Conservation (phyloP, 1,140 invertebrate species). For the Ruditapes philippinarum region DNA sequence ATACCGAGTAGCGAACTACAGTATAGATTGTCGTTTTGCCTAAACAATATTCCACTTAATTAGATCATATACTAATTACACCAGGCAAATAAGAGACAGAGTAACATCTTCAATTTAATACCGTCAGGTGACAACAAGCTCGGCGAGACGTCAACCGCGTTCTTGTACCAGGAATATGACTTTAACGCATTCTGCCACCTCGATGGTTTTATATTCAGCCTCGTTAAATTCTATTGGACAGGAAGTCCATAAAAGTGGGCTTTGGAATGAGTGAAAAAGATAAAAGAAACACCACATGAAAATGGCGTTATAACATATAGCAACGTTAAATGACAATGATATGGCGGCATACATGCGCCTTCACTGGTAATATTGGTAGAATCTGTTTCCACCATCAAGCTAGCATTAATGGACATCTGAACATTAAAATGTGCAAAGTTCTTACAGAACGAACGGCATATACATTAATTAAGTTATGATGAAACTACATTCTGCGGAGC, state of each 20-base stretch:
- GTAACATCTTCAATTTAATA: slow-evolving; percentile 96
- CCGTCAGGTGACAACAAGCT: slow-evolving; percentile 88
- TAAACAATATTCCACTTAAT: too few relatives aligned
- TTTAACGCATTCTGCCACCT: slow-evolving; percentile 79
- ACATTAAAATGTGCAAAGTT: too few relatives aligned
- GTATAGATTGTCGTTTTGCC: too few relatives aligned
- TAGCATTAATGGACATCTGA: too few relatives aligned
- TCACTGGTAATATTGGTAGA: too few relatives aligned
- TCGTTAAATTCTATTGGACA: slow-evolving; percentile 88
- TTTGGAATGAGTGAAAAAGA: slow-evolving; percentile 88
- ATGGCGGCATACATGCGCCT: too few relatives aligned
- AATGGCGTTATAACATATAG: slow-evolving; percentile 99
- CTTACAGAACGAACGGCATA: too few relatives aligned
- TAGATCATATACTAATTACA: too few relatives aligned
- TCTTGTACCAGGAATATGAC: slow-evolving; percentile 83
- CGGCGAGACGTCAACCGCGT: slow-evolving; percentile 80
- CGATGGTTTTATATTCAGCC: slow-evolving; percentile 67
- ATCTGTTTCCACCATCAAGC: too few relatives aligned
- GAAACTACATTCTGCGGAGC: too few relatives aligned
- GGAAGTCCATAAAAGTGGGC: slow-evolving; percentile 95
- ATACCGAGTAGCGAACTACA: too few relatives aligned
- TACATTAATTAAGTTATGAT: too few relatives aligned
- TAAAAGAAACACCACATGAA: slow-evolving; percentile 99
- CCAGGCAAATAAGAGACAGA: slow-evolving; percentile 97
- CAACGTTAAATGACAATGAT: slow-evolving; percentile 99